Percentiles rank a stretch among this genome's conserved stretches.
Conservation (phyloP, 2,888 invertebrate genomes). For the Brachylomia viminalis region DNA sequence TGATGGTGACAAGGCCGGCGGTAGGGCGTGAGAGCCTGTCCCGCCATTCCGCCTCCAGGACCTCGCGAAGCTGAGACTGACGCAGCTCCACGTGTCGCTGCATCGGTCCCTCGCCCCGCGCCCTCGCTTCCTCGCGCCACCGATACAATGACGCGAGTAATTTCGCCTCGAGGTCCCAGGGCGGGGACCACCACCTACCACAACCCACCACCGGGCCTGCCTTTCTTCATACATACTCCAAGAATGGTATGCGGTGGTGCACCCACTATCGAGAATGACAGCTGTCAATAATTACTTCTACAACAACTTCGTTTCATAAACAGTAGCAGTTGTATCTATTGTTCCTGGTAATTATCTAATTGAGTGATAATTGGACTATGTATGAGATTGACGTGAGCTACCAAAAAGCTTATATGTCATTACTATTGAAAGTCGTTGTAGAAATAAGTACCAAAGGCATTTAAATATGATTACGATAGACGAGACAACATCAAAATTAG, state of each 20-base stretch:
- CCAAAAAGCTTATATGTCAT: neutral
- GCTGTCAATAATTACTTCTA: neutral
- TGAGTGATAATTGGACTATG: neutral
- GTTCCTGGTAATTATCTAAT: neutral
- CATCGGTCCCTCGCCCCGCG: no score
- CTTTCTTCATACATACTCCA: conserved; percentile 6
- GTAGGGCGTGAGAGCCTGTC: no score
- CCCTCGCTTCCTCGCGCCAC: no score
- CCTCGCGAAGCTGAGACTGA: no score
- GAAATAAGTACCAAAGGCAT: neutral
- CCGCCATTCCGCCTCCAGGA: no score
- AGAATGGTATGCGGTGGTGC: neutral
- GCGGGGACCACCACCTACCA: neutral
- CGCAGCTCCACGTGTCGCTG: no score
- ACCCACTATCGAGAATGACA: neutral
- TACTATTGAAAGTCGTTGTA: neutral
- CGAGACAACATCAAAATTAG: no score
- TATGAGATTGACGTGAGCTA: no score
- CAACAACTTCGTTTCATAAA: neutral
- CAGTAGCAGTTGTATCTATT: neutral
- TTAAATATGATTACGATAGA: neutral
- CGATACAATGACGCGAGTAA: no score
- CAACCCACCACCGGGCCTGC: conserved; percentile 9
- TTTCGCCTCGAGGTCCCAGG: no score
- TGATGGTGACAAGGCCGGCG: no score